Evolutionary conservation across 2,797 vertebrate genomes (phyloP), one percentile per base, ranked within the genome.

Genomic region (Sebastes iracundus): DNA sequence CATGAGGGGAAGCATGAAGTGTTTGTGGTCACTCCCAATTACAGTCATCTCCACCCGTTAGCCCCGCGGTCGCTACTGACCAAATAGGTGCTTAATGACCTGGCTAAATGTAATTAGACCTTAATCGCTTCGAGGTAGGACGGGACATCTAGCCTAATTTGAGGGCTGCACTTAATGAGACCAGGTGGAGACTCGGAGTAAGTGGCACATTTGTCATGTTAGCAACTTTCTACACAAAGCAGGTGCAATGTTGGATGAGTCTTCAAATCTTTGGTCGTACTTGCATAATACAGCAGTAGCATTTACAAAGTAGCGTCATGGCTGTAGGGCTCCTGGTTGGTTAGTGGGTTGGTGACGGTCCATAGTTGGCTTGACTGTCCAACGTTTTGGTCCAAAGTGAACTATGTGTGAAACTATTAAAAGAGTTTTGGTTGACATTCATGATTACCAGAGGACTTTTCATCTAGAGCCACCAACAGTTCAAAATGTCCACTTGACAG

Each of bases 71-170:
- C 23, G 5, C 79, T 33, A 3, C 79, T 78, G 80, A 84, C 84
- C 88, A 85, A 33, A 66, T 72, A 80, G 70, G 82, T 75, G 79
- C 80, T 74, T 89, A 93, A 93, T 89, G 87, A 91, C 80, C 82
- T 88, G 25, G 65, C 81, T 80, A 82, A 84, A 90, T 91, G 83
- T 89, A 87, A 87, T 88, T 87, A 58, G 68, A 58, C 67, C 68
- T 42, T 80, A 84, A 82, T 80, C 10, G 83, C 85, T 83, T 28
- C 0, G 73, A 75, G 87, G 70, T 84, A 80, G 79, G 69, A 74
- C 13, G 18, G 71, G 72, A 79, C 72, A 69, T 73, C 18, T 25
- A 56, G 75, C 66, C 53, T 79, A 25, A 84, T 90, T 59, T 79
- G 27, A 85, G 49, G 66, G 59, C 70, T 64, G 20, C 65, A n/a